A percentile compares a stretch with the other conserved stretches of the same genome.
phyloP scores from a whole-genome alignment of 2,113 vertebrate genomes.

The Smithornis capensis region DNA sequence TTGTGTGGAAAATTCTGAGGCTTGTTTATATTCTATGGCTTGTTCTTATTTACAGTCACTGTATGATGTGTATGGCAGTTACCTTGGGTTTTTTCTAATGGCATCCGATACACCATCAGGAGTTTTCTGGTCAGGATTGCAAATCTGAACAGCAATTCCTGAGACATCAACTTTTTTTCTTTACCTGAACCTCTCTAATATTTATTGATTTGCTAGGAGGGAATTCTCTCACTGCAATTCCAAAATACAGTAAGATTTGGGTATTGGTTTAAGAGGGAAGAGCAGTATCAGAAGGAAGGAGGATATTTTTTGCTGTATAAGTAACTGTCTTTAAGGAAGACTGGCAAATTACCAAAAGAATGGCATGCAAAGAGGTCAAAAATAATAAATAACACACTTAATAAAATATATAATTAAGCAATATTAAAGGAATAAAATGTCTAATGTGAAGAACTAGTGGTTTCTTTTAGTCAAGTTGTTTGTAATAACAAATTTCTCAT shows the following conservation, averaged over 20 bases:
- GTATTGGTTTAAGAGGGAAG: neutral
- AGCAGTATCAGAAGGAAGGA: neutral
- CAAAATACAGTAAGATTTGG: neutral
- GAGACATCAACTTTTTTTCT: neutral
- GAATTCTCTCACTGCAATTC: neutral
- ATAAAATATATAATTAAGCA: neutral
- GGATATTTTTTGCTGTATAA: neutral
- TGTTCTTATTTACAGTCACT: neutral
- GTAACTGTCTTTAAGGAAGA: neutral
- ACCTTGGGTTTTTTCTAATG: neutral
- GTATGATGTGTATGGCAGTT: neutral
- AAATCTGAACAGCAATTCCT: neutral
- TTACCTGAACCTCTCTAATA: neutral
- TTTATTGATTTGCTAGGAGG: neutral
- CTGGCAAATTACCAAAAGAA: neutral
- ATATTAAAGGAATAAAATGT: neutral
- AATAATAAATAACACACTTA: neutral
- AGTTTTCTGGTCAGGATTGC: neutral
- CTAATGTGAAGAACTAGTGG: neutral
- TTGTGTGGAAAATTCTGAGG: neutral
- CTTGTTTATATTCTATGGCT: neutral
- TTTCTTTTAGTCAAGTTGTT: neutral
- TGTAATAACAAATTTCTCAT: neutral
- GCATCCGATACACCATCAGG: neutral
- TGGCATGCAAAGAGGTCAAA: neutral